Conservation (phyloP, 1,140 invertebrate genomes). For the Sitobion miscanthi region DNA sequence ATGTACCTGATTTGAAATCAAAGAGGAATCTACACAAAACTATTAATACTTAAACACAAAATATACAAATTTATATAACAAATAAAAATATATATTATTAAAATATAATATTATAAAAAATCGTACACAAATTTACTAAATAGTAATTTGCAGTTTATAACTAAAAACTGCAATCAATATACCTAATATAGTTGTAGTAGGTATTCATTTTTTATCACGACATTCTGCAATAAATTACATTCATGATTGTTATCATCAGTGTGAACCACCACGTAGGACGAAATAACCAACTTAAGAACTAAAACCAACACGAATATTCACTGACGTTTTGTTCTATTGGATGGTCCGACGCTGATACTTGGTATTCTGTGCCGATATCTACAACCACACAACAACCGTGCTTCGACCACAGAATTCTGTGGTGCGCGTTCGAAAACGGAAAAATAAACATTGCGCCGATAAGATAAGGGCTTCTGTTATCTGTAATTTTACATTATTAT, state of each 20-base stretch:
- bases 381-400: background rate
- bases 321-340: background rate
- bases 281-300: background rate
- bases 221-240: constrained; percentile 11
- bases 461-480: background rate
- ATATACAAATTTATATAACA: background rate
- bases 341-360: too few relatives aligned
- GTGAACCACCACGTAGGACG: background rate
- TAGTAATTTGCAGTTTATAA: background rate
- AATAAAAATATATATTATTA: background rate
- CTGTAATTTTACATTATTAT: background rate
- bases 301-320: background rate
- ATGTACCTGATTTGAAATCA: background rate
- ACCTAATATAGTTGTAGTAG: background rate
- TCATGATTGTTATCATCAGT: constrained; percentile 31
- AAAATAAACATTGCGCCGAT: background rate
- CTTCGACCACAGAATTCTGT: background rate
- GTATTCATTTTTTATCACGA: constrained; percentile 18
- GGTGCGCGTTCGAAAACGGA: background rate
- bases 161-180: constrained; percentile 22
- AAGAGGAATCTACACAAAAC: background rate
- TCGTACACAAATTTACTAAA: background rate
- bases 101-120: background rate
- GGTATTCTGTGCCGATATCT: background rate
- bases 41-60: background rate